A percentile compares a stretch with the other conserved stretches of the same genome.
phyloP scores from a whole-genome alignment of 2,113 vertebrate species.

The Sclerurus mexicanus region DNA sequence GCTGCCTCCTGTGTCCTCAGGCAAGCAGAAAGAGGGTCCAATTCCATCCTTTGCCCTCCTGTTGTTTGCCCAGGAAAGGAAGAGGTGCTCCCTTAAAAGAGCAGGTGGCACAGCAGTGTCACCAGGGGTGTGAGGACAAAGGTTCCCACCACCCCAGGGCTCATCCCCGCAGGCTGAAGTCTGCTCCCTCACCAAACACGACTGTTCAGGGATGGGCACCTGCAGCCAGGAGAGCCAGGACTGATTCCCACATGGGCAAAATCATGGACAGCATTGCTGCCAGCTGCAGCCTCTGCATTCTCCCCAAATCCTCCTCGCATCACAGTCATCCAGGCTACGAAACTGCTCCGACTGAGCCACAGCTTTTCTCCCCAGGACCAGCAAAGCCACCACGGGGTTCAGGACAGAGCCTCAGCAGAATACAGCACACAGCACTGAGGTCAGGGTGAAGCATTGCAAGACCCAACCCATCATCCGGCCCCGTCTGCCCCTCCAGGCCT shows the following conservation, averaged over 20 bases:
- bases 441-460: fast-evolving
- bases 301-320: fast-evolving
- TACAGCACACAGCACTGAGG: fast-evolving
- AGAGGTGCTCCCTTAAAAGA: neutral
- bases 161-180: fast-evolving
- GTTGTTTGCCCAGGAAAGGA: neutral
- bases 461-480: neutral
- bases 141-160: fast-evolving
- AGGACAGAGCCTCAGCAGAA: neutral
- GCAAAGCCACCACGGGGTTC: fast-evolving
- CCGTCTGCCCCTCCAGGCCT: neutral
- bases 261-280: fast-evolving
- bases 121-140: neutral
- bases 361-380: neutral
- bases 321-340: fast-evolving
- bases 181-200: neutral
- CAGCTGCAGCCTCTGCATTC: fast-evolving
- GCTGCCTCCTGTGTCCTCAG: neutral
- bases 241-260: neutral
- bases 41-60: neutral
- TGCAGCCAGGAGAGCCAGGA: neutral
- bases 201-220: neutral
- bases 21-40: neutral
- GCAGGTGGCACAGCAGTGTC: neutral
- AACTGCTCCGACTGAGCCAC: neutral